Evolutionary conservation across 2,797 vertebrate genomes (phyloP).

Genomic region (Carcharodon carcharias): DNA sequence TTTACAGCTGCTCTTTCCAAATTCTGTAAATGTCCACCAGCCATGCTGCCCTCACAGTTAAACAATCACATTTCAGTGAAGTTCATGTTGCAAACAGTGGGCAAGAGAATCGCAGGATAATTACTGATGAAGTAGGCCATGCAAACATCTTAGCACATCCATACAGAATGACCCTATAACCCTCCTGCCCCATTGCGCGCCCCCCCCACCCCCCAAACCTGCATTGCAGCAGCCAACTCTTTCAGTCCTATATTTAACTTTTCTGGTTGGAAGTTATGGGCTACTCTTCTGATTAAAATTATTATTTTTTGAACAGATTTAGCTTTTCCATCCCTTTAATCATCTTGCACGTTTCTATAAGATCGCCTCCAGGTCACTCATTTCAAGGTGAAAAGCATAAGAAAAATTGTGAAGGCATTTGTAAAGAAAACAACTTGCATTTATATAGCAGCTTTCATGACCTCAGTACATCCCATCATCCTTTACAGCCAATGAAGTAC

Average conservation of each 20-base stretch:
- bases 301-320: neutral
- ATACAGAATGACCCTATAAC: neutral
- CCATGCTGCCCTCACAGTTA: neutral
- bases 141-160: neutral
- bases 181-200: too few species aligned
- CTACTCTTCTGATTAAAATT: neutral
- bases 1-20: neutral
- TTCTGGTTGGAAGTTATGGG: neutral
- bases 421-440: neutral
- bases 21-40: neutral
- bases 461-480: neutral
- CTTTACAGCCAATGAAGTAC: neutral
- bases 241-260: neutral
- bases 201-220: too few species aligned
- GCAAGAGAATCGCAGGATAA: neutral
- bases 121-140: neutral
- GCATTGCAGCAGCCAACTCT: neutral
- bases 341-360: neutral
- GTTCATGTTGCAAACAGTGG: neutral
- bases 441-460: neutral
- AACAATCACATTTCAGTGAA: neutral
- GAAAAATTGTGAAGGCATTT: neutral
- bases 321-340: neutral
- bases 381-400: neutral
- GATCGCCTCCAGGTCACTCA: neutral